Evolutionary conservation across 2,113 vertebrate species (phyloP).

Genomic region (Telmatochromis bifrenatus): DNA sequence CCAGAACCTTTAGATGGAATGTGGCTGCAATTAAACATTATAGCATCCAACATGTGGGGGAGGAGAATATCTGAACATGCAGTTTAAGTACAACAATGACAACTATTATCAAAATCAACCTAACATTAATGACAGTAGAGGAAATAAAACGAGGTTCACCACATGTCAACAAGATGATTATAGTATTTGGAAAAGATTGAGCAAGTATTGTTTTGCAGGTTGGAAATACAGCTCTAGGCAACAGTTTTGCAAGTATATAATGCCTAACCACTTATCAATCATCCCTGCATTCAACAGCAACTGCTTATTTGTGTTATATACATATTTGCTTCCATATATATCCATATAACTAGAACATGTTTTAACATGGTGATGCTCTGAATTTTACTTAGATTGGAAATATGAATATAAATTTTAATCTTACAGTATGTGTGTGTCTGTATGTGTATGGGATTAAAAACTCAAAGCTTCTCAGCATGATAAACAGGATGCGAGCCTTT

Average conservation of each 20-base stretch:
- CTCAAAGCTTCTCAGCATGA: background rate
- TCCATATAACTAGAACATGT: background rate
- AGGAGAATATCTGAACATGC: background rate
- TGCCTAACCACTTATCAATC: background rate
- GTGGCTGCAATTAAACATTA: background rate
- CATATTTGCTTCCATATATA: background rate
- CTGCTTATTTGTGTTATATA: background rate
- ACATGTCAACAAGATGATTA: slow-evolving; percentile 33
- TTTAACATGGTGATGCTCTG: background rate
- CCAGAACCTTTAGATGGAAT: background rate
- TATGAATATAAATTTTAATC: background rate
- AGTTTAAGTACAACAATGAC: background rate
- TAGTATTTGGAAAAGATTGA: slow-evolving; percentile 21
- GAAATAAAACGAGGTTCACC: background rate
- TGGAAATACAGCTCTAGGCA: background rate
- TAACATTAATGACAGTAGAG: background rate
- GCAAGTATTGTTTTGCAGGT: slow-evolving; percentile 25
- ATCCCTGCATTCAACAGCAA: background rate
- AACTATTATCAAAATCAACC: background rate
- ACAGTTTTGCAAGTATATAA: background rate
- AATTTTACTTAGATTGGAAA: background rate
- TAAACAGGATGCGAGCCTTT: background rate
- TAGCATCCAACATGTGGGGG: background rate
- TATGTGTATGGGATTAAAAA: background rate
- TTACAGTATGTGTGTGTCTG: background rate